Evolutionary conservation across 2,113 vertebrate species (phyloP), one percentile per base, ranked within the genome.

Genomic region (Ascaphus truei): DNA sequence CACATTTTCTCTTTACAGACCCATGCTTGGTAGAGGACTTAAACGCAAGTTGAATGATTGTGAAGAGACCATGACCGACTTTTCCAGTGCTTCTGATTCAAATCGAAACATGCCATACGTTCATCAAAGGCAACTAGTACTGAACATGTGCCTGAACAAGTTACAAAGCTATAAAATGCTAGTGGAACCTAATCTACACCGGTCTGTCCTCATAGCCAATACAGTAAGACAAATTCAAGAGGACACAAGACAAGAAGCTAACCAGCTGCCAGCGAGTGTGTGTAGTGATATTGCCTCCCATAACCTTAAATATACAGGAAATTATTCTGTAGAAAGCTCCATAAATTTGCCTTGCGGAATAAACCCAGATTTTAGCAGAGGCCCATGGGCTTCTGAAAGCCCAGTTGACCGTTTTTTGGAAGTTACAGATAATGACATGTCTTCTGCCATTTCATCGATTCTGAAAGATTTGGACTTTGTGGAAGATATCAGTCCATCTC

Each of bases 1-100:
- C n/a, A 8, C 7, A 3, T 53, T 65, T 71, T 50, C 68, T 16
- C 55, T 59, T 76, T 76, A 3, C 53, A 94, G 93, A 87, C 85
- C 84, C 81, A 93, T 94, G 93, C 92, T 93, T 90, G 91, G 92
- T 79, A 93, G 90, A 15, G 92, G 93, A 41, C 88, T 93, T 65
- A 94, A 94, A 68, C 86, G 92, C 78, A 94, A 94, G 84, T 78
- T 92, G 80, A 91, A 85, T 84, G 87, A 90, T 80, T 76, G 85
- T 86, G 90, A 90, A 84, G 90, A 91, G 83, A 88, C 48, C 7
- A 83, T 88, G 86, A 79, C 64, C 68, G 80, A 84, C 63, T 79
- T 84, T 7, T 81, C 84, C 6, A 83, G 77, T 81, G 82, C 77
- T 69, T 86, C 83, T 65, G 86, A 84, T 52, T 87, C 83, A 75